Conservation (phyloP, 2,888 invertebrate species). For the Tyria jacobaeae region DNA sequence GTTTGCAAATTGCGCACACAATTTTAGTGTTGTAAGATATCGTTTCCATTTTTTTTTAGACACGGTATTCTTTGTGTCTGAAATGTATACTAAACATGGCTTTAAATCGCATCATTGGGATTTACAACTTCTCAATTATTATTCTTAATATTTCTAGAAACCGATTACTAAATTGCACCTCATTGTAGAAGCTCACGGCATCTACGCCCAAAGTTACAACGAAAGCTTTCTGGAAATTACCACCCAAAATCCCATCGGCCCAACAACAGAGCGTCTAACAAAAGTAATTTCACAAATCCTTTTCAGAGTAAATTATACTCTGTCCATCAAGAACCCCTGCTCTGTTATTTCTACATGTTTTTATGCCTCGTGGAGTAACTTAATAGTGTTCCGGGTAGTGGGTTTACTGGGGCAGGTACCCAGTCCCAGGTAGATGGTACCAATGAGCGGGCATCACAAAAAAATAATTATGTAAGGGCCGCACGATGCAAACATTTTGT, state of each 20-base stretch:
- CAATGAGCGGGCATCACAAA: conserved; percentile 61
- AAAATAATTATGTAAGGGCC: conserved; percentile 62
- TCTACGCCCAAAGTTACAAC: conserved; percentile 36
- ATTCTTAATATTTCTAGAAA: conserved; percentile 26
- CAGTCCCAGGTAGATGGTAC: conserved; percentile 72
- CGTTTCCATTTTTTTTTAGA: conserved; percentile 1
- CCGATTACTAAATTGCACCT: conserved; percentile 19
- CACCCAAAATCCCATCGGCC: conserved; percentile 27
- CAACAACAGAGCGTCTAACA: conserved; percentile 33
- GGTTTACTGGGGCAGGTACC: conserved; percentile 75
- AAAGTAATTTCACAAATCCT: conserved; percentile 63
- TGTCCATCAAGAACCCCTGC: conserved; percentile 63
- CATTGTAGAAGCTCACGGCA: conserved; percentile 24
- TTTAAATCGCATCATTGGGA: neutral
- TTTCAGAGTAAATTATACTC: conserved; percentile 65
- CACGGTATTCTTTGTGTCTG: neutral
- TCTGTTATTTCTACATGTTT: conserved; percentile 71
- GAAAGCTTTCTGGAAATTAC: conserved; percentile 38
- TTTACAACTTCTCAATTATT: neutral
- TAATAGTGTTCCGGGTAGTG: conserved; percentile 83
- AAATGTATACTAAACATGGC: neutral
- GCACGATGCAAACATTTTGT: conserved; percentile 59
- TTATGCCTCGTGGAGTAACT: conserved; percentile 75
- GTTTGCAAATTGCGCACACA: conserved; percentile 8
- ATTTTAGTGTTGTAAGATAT: neutral